phyloP scores from a whole-genome alignment of 2,888 invertebrate genomes.

The Agrotis segetum region DNA sequence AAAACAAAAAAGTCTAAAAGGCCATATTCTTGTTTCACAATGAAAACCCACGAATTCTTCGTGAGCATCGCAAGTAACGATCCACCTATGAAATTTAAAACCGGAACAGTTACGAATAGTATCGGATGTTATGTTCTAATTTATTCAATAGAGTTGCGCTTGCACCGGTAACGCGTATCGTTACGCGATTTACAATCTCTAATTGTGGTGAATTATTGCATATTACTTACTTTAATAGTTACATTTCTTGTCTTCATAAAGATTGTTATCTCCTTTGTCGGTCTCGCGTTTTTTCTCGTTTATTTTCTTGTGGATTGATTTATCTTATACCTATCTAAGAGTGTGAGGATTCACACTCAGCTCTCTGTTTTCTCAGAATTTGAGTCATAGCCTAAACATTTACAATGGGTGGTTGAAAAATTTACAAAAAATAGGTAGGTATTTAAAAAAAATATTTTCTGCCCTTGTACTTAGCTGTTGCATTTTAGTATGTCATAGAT shows the following conservation, averaged over 20 bases:
- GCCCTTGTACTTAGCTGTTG: too few relatives aligned
- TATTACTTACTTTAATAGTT: constrained; percentile 37
- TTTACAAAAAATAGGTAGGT: too few relatives aligned
- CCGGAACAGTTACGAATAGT: constrained; percentile 64
- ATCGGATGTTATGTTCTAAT: constrained; percentile 66
- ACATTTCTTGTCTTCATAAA: constrained; percentile 21
- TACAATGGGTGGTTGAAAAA: too few relatives aligned
- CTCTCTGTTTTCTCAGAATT: constrained; percentile 2
- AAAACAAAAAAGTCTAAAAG: neutral
- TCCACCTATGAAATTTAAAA: constrained; percentile 48
- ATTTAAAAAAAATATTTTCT: too few relatives aligned
- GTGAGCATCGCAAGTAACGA: constrained; percentile 35
- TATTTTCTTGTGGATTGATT: neutral
- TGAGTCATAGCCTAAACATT: neutral
- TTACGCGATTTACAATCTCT: constrained; percentile 51
- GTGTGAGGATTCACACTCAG: neutral
- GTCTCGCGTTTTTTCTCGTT: neutral
- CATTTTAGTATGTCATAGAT: too few relatives aligned
- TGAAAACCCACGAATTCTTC: constrained; percentile 19
- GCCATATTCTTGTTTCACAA: neutral
- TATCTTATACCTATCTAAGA: constrained; percentile 1
- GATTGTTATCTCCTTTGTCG: constrained; percentile 25
- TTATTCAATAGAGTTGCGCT: constrained; percentile 62
- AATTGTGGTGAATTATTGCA: constrained; percentile 36
- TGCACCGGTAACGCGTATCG: constrained; percentile 56